phyloP scores from a whole-genome alignment of 2,797 vertebrate genomes.

The Mus minutoides region DNA sequence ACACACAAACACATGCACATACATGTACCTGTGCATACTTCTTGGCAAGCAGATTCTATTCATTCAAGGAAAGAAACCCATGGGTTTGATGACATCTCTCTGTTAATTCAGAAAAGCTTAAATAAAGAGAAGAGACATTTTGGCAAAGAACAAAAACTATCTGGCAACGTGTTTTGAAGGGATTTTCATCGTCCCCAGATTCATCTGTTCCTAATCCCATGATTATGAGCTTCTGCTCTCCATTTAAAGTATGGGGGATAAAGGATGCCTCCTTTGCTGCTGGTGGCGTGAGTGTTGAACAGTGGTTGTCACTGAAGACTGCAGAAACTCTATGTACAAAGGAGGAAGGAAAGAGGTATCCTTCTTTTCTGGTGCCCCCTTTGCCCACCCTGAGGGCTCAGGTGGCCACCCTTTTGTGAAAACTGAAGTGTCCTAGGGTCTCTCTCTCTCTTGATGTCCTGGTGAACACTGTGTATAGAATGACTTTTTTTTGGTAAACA shows the following conservation, averaged over 20 bases:
- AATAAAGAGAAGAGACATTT: constrained; percentile 54
- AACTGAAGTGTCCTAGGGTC: neutral
- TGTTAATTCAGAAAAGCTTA: constrained; percentile 56
- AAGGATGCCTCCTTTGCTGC: neutral
- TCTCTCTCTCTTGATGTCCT: neutral
- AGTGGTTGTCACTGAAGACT: neutral
- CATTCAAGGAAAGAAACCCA: constrained; percentile 27
- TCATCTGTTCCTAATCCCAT: constrained; percentile 30
- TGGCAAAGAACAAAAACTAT: constrained; percentile 50
- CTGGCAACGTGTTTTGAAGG: constrained; percentile 45
- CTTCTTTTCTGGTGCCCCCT: neutral
- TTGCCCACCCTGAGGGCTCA: neutral
- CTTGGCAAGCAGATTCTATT: constrained; percentile 42
- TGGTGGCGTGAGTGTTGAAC: neutral
- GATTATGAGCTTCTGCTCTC: constrained; percentile 32
- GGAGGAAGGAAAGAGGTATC: neutral
- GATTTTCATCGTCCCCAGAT: constrained; percentile 29
- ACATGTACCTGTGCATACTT: neutral
- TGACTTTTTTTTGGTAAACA: neutral
- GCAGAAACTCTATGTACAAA: neutral
- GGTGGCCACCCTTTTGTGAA: neutral
- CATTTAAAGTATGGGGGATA: neutral
- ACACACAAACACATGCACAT: neutral
- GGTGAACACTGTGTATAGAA: neutral
- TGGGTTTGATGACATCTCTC: constrained; percentile 63